Base-by-base conservation (phyloP, 2,797 vertebrate genomes). In the Thunnus albacares region DNA sequence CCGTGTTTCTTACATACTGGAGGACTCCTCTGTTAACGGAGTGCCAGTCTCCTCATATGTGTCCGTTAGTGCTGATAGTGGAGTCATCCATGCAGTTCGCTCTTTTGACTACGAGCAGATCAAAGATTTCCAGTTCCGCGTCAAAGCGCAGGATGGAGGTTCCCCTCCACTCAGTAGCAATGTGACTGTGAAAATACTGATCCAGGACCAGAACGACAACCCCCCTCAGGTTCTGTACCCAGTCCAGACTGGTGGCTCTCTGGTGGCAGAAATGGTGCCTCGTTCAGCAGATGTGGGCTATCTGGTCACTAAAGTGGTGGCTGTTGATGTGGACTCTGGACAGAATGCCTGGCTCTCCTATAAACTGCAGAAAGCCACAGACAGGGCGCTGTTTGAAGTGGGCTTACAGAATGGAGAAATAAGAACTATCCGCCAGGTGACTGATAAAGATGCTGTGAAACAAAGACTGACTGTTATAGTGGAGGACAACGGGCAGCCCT, bases 271-370 rank as follows among this genome's bases (percentile, higher is more conserved):
- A 38, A 93, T 96, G 89, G 93, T 96, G 0, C 95, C 95, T 67
- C 95, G 93, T 33, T 93, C 94, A 4, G 93, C 95, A 85, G 95
- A 96, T 55, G 87, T 94, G 1, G 96, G 95, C 15, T 96, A 96
- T 71, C 83, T 96, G 78, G 95, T 91, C 52, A 96, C 95, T 15
- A 96, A 96, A 80, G 95, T 96, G 75, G 94, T 96, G 81, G 96
- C 95, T 10, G 94, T 76, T 26, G 73, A 76, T 26, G 72, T 73
- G 71, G 71, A 73, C 59, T 73, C 59, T 45, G 71, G 71, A 88
- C 65, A 77, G 84, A 96, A 96, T 28, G 92, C 94, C 66, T 95
- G 94, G 93, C 93, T 96, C 64, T 95, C 93, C 10, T 95, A 96
- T 77, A 92, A 94, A 83, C 89, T 95, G 26, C 71, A 94, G 53